Percentiles rank a stretch among this genome's conserved stretches.
phyloP scores from a whole-genome alignment of 1,140 invertebrate genomes.

The Drosophila sechellia region DNA sequence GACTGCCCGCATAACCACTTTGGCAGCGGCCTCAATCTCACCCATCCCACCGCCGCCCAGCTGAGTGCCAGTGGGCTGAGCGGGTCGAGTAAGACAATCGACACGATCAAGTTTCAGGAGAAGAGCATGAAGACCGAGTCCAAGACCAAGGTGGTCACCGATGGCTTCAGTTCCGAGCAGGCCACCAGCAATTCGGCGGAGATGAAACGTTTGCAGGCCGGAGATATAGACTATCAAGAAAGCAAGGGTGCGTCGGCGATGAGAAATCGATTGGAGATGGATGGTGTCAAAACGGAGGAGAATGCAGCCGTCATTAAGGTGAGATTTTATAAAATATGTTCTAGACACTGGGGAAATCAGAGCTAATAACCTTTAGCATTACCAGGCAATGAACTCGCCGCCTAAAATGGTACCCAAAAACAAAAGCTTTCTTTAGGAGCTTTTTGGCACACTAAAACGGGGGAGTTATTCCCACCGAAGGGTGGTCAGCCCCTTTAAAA shows the following conservation, averaged over 20 bases:
- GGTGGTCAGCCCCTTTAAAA: slow-evolving; percentile 11
- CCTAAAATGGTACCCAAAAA: slow-evolving; percentile 4
- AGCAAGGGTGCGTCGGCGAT: slow-evolving; percentile 87
- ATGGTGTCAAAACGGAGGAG: slow-evolving; percentile 91
- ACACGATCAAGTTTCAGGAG: slow-evolving; percentile 92
- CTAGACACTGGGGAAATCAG: slow-evolving; percentile 9
- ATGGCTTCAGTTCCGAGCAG: slow-evolving; percentile 92
- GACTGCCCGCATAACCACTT: slow-evolving; percentile 85
- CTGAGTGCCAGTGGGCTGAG: slow-evolving; percentile 62
- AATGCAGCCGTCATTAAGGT: slow-evolving; percentile 90
- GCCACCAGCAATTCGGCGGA: slow-evolving; percentile 90
- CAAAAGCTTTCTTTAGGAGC: slow-evolving; percentile 16
- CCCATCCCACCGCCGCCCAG: slow-evolving; percentile 60
- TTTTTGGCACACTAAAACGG: slow-evolving; percentile 5
- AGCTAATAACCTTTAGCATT: slow-evolving; percentile 24
- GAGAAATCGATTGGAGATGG: slow-evolving; percentile 88
- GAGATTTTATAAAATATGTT: slow-evolving; percentile 53
- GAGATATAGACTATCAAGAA: slow-evolving; percentile 92
- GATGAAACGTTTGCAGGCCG: slow-evolving; percentile 90
- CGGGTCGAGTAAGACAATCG: slow-evolving; percentile 82
- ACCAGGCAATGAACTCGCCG: slow-evolving; percentile 27
- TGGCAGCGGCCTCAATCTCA: slow-evolving; percentile 63
- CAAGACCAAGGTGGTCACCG: slow-evolving; percentile 92
- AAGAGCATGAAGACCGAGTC: slow-evolving; percentile 91
- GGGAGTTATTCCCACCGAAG: slow-evolving; percentile 8